Percentiles rank a stretch among this genome's conserved stretches.
These are phyloP conservation scores for Amazona guildingii DNA, from an alignment of 2,113 vertebrate genomes.

Conservation along the genomic window DNA sequence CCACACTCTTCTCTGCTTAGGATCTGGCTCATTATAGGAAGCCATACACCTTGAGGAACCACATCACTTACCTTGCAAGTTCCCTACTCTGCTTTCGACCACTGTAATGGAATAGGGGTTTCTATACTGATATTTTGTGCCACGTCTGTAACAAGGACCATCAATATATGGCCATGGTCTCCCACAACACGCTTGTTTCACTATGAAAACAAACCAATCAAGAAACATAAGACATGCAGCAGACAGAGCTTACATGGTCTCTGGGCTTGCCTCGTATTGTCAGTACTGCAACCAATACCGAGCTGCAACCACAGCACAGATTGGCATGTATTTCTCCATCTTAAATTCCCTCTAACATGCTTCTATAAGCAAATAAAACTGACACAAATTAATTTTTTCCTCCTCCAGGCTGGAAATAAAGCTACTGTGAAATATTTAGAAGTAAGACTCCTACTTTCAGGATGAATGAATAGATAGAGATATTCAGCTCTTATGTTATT, in stretches of 20 bases:
- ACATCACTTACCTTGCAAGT: not conserved
- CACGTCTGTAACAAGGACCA: not conserved
- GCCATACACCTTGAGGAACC: not conserved
- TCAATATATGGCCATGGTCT: not conserved
- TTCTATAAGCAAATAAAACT: not conserved
- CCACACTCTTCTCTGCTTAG: not conserved
- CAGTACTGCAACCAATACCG: not conserved
- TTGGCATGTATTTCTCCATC: not conserved
- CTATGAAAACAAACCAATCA: not conserved
- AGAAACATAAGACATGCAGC: not conserved
- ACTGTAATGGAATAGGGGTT: not conserved
- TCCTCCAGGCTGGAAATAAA: not conserved
- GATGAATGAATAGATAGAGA: not conserved
- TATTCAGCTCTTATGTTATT: not conserved
- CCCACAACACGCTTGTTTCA: not conserved
- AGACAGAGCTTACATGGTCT: not conserved
- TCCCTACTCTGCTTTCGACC: not conserved
- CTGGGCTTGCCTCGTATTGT: not conserved
- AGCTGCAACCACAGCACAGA: not conserved
- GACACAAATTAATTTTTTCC: not conserved
- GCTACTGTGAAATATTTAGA: not conserved
- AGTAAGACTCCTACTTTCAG: not conserved
- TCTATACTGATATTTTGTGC: not conserved
- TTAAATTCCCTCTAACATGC: not conserved
- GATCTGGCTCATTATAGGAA: not conserved